phyloP scores from a whole-genome alignment of 64 coral and sea anemone genomes.

The Hydrozoanthus tunicans region DNA sequence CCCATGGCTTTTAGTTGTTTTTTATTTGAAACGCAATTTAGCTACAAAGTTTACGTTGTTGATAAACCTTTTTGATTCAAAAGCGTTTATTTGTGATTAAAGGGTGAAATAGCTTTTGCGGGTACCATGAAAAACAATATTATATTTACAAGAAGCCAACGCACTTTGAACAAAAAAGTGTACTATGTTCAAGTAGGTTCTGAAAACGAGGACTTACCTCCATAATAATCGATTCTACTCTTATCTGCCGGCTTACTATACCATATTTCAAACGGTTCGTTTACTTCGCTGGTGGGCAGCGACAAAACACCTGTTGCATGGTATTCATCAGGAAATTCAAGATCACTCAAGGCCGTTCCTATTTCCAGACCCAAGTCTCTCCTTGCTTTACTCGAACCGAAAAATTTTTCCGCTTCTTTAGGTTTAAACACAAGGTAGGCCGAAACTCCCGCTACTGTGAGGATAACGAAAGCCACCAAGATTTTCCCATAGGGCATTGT shows the following conservation, averaged over 20 bases:
- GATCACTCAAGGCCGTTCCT: conserved; percentile 54
- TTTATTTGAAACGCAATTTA: neutral
- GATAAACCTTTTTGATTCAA: neutral
- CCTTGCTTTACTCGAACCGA: conserved; percentile 38
- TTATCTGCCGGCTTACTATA: conserved; percentile 71
- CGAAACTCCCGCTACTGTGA: conserved; percentile 19
- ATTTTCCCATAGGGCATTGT: conserved; percentile 70
- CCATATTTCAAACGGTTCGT: conserved; percentile 92
- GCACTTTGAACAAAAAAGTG: neutral
- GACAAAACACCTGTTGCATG: conserved; percentile 84
- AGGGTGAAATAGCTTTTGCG: neutral
- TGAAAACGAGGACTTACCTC: conserved; percentile 62
- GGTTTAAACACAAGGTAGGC: conserved; percentile 37
- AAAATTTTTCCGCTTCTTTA: conserved; percentile 4
- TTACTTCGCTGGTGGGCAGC: conserved; percentile 78
- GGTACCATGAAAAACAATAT: neutral
- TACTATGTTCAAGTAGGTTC: neutral
- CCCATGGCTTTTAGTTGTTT: neutral
- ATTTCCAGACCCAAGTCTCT: conserved; percentile 11
- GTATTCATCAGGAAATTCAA: conserved; percentile 86
- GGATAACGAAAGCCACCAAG: conserved; percentile 39
- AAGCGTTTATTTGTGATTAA: neutral
- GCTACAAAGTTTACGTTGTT: neutral
- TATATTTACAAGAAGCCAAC: neutral
- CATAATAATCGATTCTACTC: conserved; percentile 90